phyloP scores from a whole-genome alignment of 2,888 invertebrate genomes.

The Hemistola chrysoprasaria region DNA sequence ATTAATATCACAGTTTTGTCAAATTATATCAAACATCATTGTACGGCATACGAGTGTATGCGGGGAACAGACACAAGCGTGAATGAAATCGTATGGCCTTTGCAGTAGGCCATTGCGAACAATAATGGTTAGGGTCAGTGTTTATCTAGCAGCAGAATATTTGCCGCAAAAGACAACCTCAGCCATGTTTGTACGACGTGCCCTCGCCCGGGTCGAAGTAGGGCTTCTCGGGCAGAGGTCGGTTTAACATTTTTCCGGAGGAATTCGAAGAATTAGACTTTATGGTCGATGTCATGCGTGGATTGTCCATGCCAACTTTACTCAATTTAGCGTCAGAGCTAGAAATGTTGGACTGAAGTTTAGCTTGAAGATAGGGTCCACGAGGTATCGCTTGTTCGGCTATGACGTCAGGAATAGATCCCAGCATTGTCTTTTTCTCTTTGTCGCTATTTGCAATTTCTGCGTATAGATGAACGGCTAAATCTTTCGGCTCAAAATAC shows the following conservation, averaged over 20 bases:
- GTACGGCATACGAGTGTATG: too few species aligned
- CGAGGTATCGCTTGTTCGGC: constrained; percentile 67
- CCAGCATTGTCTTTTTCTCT: constrained; percentile 52
- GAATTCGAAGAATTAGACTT: constrained; percentile 62
- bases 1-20: constrained; percentile 73
- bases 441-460: constrained; percentile 79
- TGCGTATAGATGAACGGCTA: constrained; percentile 83
- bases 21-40: constrained; percentile 19
- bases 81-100: background rate
- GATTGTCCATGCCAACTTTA: constrained; percentile 39
- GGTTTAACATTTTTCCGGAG: constrained; percentile 84
- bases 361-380: constrained; percentile 83
- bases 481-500: constrained; percentile 78
- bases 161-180: constrained; percentile 33
- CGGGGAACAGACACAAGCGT: too few species aligned
- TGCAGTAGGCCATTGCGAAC: constrained; percentile 14
- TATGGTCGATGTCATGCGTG: constrained; percentile 48
- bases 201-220: constrained; percentile 62
- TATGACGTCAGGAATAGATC: constrained; percentile 70
- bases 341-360: constrained; percentile 60
- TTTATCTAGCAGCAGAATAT: too few species aligned
- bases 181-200: constrained; percentile 57
- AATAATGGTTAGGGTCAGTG: constrained; percentile 13
- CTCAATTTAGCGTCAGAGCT: constrained; percentile 40
- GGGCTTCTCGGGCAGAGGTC: constrained; percentile 87